Percentiles rank a stretch among this genome's conserved stretches.
These are phyloP conservation scores for Acleris cristana DNA, from an alignment of 2,888 invertebrate genomes.

Conservation along the genomic window DNA sequence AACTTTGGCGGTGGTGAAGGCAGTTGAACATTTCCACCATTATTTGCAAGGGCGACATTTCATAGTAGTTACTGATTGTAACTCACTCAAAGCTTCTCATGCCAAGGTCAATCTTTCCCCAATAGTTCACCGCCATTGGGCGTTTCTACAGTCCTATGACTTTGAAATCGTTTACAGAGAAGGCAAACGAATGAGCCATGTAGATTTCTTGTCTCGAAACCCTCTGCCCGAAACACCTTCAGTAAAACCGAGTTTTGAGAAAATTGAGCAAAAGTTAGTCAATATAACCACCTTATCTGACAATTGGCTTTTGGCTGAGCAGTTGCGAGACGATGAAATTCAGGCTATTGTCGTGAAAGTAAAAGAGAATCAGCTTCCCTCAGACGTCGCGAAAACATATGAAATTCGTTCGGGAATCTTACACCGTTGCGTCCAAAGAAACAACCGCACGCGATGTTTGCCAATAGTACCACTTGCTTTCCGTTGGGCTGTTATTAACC, in stretches of 20 bases:
- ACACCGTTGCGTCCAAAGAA: background rate
- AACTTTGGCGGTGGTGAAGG: background rate
- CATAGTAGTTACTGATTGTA: slow-evolving; percentile 32
- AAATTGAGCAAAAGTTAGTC: background rate
- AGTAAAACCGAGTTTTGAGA: background rate
- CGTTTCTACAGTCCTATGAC: too few relatives aligned
- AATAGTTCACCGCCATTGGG: background rate
- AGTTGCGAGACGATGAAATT: background rate
- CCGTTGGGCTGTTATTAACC: background rate
- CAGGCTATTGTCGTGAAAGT: background rate
- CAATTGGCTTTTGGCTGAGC: slow-evolving; percentile 8
- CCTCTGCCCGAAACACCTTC: too few relatives aligned
- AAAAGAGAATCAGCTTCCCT: background rate
- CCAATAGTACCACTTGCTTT: background rate
- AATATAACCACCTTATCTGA: background rate
- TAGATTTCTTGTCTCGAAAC: background rate
- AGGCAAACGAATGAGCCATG: background rate
- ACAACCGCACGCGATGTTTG: background rate
- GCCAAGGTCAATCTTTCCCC: slow-evolving; percentile 32
- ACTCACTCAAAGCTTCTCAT: slow-evolving; percentile 35
- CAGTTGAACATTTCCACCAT: background rate
- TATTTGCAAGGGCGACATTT: too few relatives aligned
- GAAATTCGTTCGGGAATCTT: background rate
- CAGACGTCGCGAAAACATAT: background rate
- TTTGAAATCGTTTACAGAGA: slow-evolving; percentile 1